phyloP scores from a whole-genome alignment of 2,888 invertebrate genomes.

The Agrochola lota region DNA sequence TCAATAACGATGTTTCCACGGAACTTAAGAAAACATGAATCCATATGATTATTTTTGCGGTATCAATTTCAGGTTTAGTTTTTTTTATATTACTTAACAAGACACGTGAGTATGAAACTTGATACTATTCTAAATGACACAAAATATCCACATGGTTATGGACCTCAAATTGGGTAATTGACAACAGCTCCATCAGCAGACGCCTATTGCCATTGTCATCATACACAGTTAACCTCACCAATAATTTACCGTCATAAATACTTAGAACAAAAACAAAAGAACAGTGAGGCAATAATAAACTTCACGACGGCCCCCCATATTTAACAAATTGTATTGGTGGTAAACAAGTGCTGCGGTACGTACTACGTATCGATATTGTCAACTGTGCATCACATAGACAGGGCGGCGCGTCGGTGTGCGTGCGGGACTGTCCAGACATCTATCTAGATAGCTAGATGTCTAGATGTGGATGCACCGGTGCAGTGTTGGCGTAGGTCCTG shows the following conservation, averaged over 20 bases:
- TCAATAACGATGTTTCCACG: conserved; percentile 7
- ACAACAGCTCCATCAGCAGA: neutral
- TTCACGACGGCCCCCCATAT: conserved; percentile 15
- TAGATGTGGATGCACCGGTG: conserved; percentile 87
- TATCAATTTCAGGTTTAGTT: neutral
- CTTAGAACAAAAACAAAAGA: conserved; percentile 23
- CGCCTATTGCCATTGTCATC: neutral
- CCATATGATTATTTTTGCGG: no score
- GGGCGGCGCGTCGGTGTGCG: conserved; percentile 50
- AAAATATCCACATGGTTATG: neutral
- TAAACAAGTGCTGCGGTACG: conserved; percentile 54
- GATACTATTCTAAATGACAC: neutral
- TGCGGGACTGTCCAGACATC: conserved; percentile 71
- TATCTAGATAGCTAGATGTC: conserved; percentile 79
- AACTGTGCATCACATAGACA: conserved; percentile 49
- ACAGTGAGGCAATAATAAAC: conserved; percentile 31
- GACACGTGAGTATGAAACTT: no score
- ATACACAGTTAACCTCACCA: neutral
- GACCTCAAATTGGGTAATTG: neutral
- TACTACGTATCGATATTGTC: conserved; percentile 51
- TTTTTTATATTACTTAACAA: neutral
- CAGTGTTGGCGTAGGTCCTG: conserved; percentile 87
- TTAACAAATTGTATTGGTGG: conserved; percentile 48
- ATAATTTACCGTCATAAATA: neutral
- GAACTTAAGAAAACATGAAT: neutral